Evolutionary conservation across 2,797 vertebrate species (phyloP).

Genomic region (Sebastes oblongus): DNA sequence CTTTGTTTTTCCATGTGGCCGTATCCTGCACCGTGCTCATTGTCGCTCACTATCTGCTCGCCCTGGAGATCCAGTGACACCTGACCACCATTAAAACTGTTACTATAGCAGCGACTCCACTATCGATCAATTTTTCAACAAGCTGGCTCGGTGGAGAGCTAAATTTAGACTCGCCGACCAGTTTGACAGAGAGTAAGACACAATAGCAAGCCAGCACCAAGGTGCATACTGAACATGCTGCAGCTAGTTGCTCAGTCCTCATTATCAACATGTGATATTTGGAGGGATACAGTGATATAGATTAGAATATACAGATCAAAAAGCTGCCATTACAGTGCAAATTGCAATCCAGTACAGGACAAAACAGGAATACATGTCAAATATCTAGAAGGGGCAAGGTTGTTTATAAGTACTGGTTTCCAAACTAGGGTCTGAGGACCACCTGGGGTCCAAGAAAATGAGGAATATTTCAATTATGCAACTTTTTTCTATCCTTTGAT

Average conservation of each 20-base stretch:
- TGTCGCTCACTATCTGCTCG: slow-evolving; percentile 29
- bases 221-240: background rate
- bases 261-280: slow-evolving; percentile 4
- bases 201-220: slow-evolving; percentile 4
- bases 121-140: slow-evolving; percentile 77
- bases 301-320: background rate
- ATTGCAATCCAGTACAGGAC: background rate
- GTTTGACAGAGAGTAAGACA: slow-evolving; percentile 45
- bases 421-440: background rate
- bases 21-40: slow-evolving; percentile 16
- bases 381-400: background rate
- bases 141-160: slow-evolving; percentile 49
- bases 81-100: slow-evolving; percentile 70
- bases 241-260: background rate
- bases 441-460: background rate
- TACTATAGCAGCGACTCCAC: slow-evolving; percentile 75
- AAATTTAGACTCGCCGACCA: slow-evolving; percentile 60
- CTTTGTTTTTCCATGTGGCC: slow-evolving; percentile 53
- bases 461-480: background rate
- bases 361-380: background rate
- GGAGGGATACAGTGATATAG: background rate
- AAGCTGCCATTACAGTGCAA: background rate
- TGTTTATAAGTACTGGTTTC: background rate
- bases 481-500: background rate
- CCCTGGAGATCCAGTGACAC: slow-evolving; percentile 63